Evolutionary conservation across 2,888 invertebrate genomes (phyloP).

Genomic region (Sceliomorpha sp.): DNA sequence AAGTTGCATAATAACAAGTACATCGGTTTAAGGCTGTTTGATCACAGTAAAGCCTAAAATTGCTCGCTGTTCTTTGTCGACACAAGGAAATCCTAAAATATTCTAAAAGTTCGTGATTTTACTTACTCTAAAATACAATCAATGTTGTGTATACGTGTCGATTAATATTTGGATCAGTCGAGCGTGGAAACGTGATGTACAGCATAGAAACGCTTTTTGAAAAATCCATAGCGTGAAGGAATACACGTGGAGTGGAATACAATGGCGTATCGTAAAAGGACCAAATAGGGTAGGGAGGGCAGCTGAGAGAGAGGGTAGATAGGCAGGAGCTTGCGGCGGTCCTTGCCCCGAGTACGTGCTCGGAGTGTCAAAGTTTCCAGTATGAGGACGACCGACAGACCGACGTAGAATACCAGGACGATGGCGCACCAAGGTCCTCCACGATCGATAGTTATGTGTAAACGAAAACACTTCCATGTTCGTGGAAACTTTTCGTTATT

Average conservation of each 20-base stretch:
- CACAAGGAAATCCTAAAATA: too few relatives aligned
- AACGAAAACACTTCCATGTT: conserved; percentile 54
- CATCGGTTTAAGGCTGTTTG: too few relatives aligned
- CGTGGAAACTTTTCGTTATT: conserved; percentile 46
- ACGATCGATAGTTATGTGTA: conserved; percentile 76
- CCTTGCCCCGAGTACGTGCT: conserved; percentile 80
- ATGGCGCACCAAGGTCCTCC: conserved; percentile 77
- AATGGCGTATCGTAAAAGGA: conserved; percentile 71
- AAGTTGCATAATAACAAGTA: too few relatives aligned
- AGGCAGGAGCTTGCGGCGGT: conserved; percentile 79
- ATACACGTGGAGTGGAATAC: conserved; percentile 72
- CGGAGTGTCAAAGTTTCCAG: conserved; percentile 78
- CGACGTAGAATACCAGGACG: conserved; percentile 67
- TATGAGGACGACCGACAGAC: conserved; percentile 71
- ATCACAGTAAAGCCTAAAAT: too few relatives aligned
- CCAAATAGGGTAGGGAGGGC: conserved; percentile 53
- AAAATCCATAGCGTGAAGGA: conserved; percentile 76
- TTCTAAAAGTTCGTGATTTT: conserved; percentile 7
- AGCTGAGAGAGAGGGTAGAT: conserved; percentile 58
- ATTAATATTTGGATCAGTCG: conserved; percentile 55
- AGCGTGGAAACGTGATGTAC: conserved; percentile 58
- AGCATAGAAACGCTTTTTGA: conserved; percentile 72
- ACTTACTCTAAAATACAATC: conserved; percentile 33
- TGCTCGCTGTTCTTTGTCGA: too few relatives aligned
- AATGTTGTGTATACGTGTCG: conserved; percentile 30